Conservation (phyloP, 2,113 vertebrate species). For the Anolis sagrei region DNA sequence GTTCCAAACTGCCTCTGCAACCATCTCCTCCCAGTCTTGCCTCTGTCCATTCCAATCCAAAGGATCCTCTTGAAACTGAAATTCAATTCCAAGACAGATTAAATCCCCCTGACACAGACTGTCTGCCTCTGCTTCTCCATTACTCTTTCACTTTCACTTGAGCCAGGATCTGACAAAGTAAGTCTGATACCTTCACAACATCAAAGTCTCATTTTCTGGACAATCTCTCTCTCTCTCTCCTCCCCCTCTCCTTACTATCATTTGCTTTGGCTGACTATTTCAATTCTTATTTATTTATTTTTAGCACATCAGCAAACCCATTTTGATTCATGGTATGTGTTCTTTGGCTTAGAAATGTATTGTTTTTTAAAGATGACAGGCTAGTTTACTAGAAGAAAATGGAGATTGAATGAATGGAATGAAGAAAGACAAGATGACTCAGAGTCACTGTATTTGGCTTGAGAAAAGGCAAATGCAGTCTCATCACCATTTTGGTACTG, state of each 20-base stretch:
- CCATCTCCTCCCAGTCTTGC: conserved; percentile 25
- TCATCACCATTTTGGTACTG: background rate
- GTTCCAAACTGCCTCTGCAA: background rate
- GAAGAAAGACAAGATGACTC: background rate
- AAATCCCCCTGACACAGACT: conserved; percentile 91
- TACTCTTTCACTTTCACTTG: conserved; percentile 83
- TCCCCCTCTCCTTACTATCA: background rate
- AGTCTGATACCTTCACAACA: conserved; percentile 85
- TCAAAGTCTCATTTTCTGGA: conserved; percentile 55
- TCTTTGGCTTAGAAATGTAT: background rate
- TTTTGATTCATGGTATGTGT: conserved; percentile 42
- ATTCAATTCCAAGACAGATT: conserved; percentile 80
- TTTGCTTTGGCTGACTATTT: background rate
- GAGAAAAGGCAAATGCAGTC: background rate
- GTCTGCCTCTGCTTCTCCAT: conserved; percentile 82
- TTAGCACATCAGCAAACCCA: conserved; percentile 62
- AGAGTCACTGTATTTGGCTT: conserved; percentile 27
- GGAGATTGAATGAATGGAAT: background rate
- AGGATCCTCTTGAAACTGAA: conserved; percentile 23
- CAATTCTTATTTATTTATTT: background rate
- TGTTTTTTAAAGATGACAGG: conserved; percentile 33
- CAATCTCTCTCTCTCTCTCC: conserved; percentile 40
- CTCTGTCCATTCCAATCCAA: conserved; percentile 54
- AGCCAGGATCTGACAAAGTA: conserved; percentile 83
- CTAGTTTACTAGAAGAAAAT: conserved; percentile 47